A percentile compares a stretch with the other conserved stretches of the same genome.
Evolutionary conservation across 2,113 vertebrate species (phyloP).

Genomic region (Aegotheles bennettii): DNA sequence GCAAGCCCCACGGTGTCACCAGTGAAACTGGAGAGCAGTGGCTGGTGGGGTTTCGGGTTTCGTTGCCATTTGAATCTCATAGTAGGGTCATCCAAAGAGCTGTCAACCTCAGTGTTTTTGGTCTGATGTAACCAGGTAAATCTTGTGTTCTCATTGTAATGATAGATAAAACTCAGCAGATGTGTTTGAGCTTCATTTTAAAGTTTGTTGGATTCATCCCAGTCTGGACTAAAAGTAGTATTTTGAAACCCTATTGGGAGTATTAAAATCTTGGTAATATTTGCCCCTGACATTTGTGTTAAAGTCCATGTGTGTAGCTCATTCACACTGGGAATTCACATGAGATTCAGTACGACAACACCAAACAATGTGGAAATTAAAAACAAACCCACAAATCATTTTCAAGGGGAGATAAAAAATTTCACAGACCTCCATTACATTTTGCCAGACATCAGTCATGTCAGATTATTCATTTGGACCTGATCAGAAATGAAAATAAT

Average conservation of each 20-base stretch:
- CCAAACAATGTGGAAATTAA: background rate
- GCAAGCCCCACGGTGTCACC: background rate
- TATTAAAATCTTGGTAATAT: background rate
- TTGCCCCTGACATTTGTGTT: background rate
- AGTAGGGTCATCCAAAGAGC: background rate
- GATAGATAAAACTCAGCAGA: background rate
- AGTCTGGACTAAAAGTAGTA: background rate
- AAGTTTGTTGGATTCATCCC: background rate
- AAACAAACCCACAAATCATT: background rate
- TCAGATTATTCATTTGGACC: background rate
- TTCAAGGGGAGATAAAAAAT: background rate
- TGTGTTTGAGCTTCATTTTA: background rate
- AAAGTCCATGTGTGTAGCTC: background rate
- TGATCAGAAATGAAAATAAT: background rate
- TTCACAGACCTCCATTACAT: background rate
- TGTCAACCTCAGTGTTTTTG: background rate
- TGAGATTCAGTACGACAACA: background rate
- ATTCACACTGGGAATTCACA: background rate
- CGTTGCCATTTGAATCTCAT: background rate
- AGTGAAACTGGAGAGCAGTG: background rate
- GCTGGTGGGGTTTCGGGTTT: background rate
- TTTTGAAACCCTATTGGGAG: background rate
- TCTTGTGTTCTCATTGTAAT: background rate
- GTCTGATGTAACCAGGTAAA: background rate
- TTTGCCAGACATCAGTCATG: background rate